Evolutionary conservation across 2,797 vertebrate genomes (phyloP), one percentile per base, ranked within the genome.

Genomic region (Austrolebias charrua): DNA sequence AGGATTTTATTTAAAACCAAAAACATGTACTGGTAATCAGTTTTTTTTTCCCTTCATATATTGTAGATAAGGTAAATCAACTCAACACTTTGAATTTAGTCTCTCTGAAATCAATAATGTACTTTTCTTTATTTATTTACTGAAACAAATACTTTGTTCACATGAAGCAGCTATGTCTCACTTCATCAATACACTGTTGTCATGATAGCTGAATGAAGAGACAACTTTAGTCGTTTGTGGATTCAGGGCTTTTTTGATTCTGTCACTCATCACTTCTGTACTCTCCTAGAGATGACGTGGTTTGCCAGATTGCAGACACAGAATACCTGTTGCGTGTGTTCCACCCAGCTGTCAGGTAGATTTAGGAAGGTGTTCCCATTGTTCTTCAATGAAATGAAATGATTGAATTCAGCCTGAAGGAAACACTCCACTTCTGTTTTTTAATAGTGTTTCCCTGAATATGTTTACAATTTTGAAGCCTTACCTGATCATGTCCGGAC

Each of bases 371-470:
- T 12, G 48, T 57, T 74, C 66, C 44, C 50, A 56, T 70, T 73
- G 63, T 73, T 71, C 64, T 74, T 56, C 58, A 78, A 12, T 75
- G 61, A 80, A 67, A 71, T 71, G 55, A 66, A 88, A 80, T 77
- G 63, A 88, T 46, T 75, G 33, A 73, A 56, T 57, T 70, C 55
- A 69, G 71, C 71, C 80, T 20, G 24, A n/a, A 73, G 81, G 60
- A 78, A 81, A 79, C 45, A 13, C 55, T 52, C 78, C 66, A 57
- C 57, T 64, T 44, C 11, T 48, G n/a, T 71, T 75, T 66, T 19
- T 58, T 46, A 11, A 54, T 52, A 63, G 66, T 13, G 6, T 10
- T 58, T 70, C n/a, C 31, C 60, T 44, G 47, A 11, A 63, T 48
- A 44, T 64, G 58, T 66, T 66, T 51, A 76, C 64, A 54, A 18